Conservation (phyloP, 2,113 vertebrate species). For the Athene cunicularia region DNA sequence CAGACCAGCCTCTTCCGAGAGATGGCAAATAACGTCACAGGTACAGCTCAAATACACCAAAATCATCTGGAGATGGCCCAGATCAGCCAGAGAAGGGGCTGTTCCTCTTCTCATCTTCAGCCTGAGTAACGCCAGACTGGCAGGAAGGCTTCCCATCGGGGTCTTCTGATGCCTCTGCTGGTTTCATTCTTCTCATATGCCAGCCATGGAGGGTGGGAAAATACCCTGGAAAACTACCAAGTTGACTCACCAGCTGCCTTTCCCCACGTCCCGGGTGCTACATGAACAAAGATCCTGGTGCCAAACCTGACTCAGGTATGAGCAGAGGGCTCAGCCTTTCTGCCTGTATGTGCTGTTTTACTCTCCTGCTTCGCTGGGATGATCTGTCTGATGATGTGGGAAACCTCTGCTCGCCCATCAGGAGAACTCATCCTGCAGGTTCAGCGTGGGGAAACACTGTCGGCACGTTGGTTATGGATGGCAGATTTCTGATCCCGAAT, state of each 20-base stretch:
- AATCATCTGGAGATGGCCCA: neutral
- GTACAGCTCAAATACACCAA: neutral
- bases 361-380: neutral
- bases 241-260: neutral
- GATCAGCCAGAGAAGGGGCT: neutral
- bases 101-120: neutral
- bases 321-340: neutral
- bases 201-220: neutral
- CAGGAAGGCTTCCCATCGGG: neutral
- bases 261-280: neutral
- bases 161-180: neutral
- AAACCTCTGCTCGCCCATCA: neutral
- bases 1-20: neutral
- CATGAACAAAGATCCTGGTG: neutral
- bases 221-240: neutral
- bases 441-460: accelerated
- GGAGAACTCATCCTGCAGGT: neutral
- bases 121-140: neutral
- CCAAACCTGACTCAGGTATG: neutral
- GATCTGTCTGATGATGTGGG: neutral
- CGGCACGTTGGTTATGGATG: accelerated
- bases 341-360: neutral
- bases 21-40: neutral
- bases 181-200: neutral
- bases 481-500: neutral